These are phyloP conservation scores for Pseudococcus longispinus DNA, from an alignment of 2,888 invertebrate genomes.

Conservation along the genomic window DNA sequence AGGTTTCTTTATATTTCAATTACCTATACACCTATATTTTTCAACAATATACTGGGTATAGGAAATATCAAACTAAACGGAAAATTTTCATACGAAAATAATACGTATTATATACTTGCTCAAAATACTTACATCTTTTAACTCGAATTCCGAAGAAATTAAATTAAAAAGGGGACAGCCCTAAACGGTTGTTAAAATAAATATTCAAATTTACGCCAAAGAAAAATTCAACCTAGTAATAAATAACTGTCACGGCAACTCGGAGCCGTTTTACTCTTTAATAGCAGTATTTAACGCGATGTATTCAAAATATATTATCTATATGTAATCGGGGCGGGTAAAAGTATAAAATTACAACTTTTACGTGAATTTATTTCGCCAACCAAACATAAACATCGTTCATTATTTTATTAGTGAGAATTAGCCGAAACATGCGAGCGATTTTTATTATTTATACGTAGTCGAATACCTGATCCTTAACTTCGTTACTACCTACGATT, in stretches of 20 bases:
- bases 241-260: constrained; percentile 32
- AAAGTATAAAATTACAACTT: constrained; percentile 21
- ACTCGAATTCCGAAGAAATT: not conserved
- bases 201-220: not conserved
- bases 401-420: not conserved
- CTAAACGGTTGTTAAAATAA: constrained; percentile 16
- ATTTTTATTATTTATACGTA: not conserved
- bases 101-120: not conserved
- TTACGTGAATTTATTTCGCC: constrained; percentile 22
- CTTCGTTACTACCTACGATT: not conserved
- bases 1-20: constrained; percentile 11
- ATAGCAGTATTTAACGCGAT: constrained; percentile 33
- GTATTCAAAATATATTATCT: constrained; percentile 3
- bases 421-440: not conserved
- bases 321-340: constrained; percentile 1
- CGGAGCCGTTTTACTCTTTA: constrained; percentile 25
- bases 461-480: not conserved
- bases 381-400: not conserved
- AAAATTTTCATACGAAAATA: not conserved
- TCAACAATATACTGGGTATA: not conserved
- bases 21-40: not conserved
- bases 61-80: not conserved
- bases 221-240: not conserved
- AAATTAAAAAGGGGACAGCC: not conserved
- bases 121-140: not conserved